Conservation (phyloP, 2,888 invertebrate species). For the Tiliacea aurago region DNA sequence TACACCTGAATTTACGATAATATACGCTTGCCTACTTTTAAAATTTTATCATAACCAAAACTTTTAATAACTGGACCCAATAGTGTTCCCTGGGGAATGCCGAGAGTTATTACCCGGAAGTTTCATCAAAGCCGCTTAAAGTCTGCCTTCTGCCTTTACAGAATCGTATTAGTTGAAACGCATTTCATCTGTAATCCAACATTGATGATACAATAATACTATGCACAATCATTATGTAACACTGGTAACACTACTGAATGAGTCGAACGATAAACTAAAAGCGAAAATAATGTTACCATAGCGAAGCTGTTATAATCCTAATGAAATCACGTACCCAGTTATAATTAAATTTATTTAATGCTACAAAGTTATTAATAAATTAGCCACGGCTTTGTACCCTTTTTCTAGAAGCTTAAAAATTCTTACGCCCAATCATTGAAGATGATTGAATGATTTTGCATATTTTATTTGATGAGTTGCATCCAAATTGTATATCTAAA, state of each 20-base stretch:
- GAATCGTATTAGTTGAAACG: neutral
- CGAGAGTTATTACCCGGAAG: fast-evolving
- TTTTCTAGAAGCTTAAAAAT: neutral
- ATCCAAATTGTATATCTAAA: neutral
- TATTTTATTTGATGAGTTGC: neutral
- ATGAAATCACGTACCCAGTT: constrained; percentile 37
- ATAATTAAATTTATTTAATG: constrained; percentile 12
- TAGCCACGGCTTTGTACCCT: constrained; percentile 6
- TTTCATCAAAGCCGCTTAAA: neutral
- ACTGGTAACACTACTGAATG: neutral
- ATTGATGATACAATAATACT: neutral
- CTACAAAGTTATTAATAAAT: constrained; percentile 24
- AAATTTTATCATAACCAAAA: neutral
- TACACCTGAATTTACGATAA: neutral
- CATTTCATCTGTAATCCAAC: neutral
- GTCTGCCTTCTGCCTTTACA: fast-evolving
- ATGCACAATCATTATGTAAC: constrained; percentile 4
- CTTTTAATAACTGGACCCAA: neutral
- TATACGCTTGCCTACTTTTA: neutral
- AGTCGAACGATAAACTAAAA: constrained; percentile 26
- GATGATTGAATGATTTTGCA: neutral
- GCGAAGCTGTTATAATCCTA: constrained; percentile 16
- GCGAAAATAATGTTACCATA: constrained; percentile 22
- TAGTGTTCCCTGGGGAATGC: constrained; percentile 14
- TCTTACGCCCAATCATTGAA: constrained; percentile 1